phyloP scores from a whole-genome alignment of 2,888 invertebrate genomes.

The Carabus problematicus region DNA sequence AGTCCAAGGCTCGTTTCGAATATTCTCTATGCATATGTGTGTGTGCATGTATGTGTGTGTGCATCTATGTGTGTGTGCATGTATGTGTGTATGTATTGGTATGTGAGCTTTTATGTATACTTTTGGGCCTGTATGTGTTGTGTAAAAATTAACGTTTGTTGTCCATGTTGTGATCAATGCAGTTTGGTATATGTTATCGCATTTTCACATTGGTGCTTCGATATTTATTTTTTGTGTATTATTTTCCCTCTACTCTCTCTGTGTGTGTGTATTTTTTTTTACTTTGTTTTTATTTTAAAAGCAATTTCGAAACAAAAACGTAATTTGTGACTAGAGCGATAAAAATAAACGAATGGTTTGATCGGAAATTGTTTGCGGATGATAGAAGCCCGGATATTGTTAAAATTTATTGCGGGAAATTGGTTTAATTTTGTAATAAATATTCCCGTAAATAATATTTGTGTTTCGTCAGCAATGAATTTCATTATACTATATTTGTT shows the following conservation, averaged over 20 bases:
- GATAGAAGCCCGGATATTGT: no score
- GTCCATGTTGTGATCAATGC: constrained; percentile 19
- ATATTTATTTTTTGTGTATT: neutral
- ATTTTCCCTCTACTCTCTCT: no score
- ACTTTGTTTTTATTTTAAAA: no score
- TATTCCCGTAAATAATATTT: no score
- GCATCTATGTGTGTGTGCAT: neutral
- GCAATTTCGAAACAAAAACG: constrained; percentile 27
- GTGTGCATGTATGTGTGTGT: neutral
- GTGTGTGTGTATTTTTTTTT: no score
- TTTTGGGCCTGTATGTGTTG: neutral
- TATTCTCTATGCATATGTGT: neutral
- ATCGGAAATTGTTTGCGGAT: constrained; percentile 19
- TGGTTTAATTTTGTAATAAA: no score
- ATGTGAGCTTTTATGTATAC: neutral
- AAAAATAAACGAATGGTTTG: constrained; percentile 31
- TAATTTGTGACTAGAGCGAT: constrained; percentile 21
- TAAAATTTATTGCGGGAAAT: no score
- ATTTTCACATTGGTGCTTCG: constrained; percentile 24
- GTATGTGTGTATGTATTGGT: neutral
- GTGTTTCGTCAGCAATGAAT: no score
- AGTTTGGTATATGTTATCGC: constrained; percentile 30
- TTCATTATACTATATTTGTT: no score
- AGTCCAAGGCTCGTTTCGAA: neutral
- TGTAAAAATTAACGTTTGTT: constrained; percentile 33